Conservation (phyloP, 1,140 invertebrate genomes). For the Lerema accius region DNA sequence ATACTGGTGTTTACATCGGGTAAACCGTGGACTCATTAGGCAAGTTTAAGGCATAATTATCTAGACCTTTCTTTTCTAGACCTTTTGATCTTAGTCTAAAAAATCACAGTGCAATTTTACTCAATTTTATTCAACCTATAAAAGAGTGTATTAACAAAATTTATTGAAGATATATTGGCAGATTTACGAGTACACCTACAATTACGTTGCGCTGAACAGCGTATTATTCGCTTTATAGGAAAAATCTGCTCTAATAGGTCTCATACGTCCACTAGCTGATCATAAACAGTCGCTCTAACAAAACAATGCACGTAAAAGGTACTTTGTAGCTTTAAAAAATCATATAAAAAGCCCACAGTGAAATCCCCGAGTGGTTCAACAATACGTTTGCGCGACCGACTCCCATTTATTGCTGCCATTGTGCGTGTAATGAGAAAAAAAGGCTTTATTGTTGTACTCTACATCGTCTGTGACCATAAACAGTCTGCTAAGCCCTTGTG, state of each 20-base stretch:
- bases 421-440: conserved; percentile 53
- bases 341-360: conserved; percentile 29
- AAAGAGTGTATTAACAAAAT: no score
- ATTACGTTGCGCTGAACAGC: background rate
- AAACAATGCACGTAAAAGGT: conserved; percentile 19
- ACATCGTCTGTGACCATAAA: conserved; percentile 47
- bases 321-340: conserved; percentile 31
- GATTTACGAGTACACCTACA: background rate
- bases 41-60: no score
- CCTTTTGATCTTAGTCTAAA: no score
- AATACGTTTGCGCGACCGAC: conserved; percentile 20
- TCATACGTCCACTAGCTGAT: conserved; percentile 1
- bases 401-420: conserved; percentile 52
- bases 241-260: conserved; percentile 11
- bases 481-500: conserved; percentile 36
- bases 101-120: no score
- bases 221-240: background rate
- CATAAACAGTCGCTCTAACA: conserved; percentile 17
- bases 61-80: no score
- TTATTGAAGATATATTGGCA: no score
- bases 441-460: conserved; percentile 47
- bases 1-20: no score
- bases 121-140: no score
- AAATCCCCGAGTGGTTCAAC: conserved; percentile 30
- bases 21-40: no score